Evolutionary conservation across 2,113 vertebrate genomes (phyloP).

Genomic region (Myotis lucifugus): DNA sequence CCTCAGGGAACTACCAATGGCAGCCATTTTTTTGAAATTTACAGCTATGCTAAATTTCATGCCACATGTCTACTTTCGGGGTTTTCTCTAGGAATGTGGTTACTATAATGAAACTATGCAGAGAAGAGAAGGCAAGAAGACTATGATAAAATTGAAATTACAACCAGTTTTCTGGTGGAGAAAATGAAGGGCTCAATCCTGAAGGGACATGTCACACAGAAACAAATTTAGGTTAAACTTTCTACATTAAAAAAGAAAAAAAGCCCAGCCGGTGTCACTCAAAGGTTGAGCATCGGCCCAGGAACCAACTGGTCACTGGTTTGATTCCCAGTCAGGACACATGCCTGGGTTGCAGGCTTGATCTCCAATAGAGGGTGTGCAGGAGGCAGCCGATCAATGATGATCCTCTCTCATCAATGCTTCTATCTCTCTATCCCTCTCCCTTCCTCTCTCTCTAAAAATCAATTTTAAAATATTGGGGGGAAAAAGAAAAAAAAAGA

Average conservation of each 20-base stretch:
- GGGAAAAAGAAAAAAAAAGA: background rate
- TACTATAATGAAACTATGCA: background rate
- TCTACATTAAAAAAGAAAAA: background rate
- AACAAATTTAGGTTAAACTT: constrained; percentile 57
- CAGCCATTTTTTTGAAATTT: background rate
- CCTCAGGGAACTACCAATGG: background rate
- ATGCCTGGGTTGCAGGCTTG: too few relatives aligned
- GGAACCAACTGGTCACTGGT: too few relatives aligned
- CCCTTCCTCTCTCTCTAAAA: too few relatives aligned
- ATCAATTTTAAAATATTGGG: too few relatives aligned
- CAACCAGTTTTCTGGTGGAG: constrained; percentile 8
- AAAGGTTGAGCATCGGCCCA: too few relatives aligned
- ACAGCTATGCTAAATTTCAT: background rate
- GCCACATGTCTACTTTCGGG: background rate
- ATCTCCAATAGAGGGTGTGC: too few relatives aligned
- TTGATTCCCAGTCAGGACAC: too few relatives aligned
- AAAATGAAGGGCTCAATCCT: constrained; percentile 6
- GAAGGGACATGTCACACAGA: background rate
- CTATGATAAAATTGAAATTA: constrained; percentile 17
- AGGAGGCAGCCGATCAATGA: too few relatives aligned
- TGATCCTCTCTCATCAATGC: too few relatives aligned
- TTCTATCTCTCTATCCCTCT: too few relatives aligned
- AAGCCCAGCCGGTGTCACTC: too few relatives aligned
- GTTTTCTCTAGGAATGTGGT: constrained; percentile 16
- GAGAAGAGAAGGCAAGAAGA: background rate